These are phyloP conservation scores for Cardinalis cardinalis DNA, from an alignment of 2,113 vertebrate genomes.

Conservation along the genomic window DNA sequence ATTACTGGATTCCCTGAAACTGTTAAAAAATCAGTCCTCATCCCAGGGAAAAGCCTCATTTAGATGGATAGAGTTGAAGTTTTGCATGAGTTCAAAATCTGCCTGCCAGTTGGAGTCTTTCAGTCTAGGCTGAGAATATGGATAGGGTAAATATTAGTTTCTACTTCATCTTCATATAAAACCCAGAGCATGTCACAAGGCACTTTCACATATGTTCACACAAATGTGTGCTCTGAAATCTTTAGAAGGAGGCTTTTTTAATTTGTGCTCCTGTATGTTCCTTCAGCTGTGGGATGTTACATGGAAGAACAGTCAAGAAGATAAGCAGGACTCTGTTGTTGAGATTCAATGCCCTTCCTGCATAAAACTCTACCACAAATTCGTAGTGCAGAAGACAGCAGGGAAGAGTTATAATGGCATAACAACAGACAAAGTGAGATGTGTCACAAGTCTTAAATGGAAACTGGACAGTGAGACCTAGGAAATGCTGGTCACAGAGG, in stretches of 20 bases:
- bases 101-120: background rate
- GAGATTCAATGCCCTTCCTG: background rate
- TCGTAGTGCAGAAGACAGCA: background rate
- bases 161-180: background rate
- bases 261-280: background rate
- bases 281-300: background rate
- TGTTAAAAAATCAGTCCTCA: background rate
- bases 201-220: background rate
- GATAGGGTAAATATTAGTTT: background rate
- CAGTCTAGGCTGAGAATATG: background rate
- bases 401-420: background rate
- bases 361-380: background rate
- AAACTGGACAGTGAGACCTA: background rate
- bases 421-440: background rate
- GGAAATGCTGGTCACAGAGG: background rate
- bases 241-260: background rate
- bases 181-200: accelerated
- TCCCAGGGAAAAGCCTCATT: background rate
- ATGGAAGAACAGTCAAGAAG: background rate
- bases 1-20: background rate
- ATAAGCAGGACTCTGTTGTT: background rate
- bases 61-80: background rate
- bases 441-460: background rate
- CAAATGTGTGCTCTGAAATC: background rate
- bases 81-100: background rate